Evolutionary conservation across 2,888 invertebrate genomes (phyloP).

Genomic region (Chironomus tentans): DNA sequence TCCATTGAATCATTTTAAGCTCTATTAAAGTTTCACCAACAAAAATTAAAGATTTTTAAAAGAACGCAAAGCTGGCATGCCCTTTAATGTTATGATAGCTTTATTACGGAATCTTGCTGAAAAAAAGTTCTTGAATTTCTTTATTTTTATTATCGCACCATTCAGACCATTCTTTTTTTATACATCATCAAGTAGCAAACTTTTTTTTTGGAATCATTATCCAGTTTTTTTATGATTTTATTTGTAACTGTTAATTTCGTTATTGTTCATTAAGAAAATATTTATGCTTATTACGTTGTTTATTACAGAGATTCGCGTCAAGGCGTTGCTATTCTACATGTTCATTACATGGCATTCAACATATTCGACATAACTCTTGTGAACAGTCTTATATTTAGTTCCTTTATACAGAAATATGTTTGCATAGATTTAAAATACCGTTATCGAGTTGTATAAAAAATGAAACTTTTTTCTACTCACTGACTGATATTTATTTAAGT

Average conservation of each 20-base stretch:
- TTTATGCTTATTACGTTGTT: constrained; percentile 28
- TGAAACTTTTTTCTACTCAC: background rate
- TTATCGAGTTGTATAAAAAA: too few species aligned
- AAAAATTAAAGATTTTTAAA: too few species aligned
- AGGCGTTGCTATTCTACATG: constrained; percentile 72
- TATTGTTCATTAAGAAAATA: background rate
- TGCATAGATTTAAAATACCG: too few species aligned
- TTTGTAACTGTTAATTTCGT: background rate
- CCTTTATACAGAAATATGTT: background rate
- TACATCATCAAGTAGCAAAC: background rate
- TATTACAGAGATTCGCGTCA: constrained; percentile 69
- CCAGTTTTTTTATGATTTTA: background rate
- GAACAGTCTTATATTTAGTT: constrained; percentile 78
- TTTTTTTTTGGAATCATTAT: background rate
- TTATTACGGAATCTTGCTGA: too few species aligned
- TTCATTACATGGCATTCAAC: constrained; percentile 61
- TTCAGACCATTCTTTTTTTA: too few species aligned
- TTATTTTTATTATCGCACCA: too few species aligned
- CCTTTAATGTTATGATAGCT: too few species aligned
- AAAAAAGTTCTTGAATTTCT: too few species aligned
- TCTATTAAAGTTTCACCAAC: too few species aligned
- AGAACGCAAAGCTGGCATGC: too few species aligned
- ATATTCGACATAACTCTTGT: constrained; percentile 70
- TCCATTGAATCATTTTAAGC: too few species aligned
- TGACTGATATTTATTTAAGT: background rate